Evolutionary conservation across 2,888 invertebrate species (phyloP), one percentile per base, ranked within the genome.

Genomic region (Agrochola macilenta): DNA sequence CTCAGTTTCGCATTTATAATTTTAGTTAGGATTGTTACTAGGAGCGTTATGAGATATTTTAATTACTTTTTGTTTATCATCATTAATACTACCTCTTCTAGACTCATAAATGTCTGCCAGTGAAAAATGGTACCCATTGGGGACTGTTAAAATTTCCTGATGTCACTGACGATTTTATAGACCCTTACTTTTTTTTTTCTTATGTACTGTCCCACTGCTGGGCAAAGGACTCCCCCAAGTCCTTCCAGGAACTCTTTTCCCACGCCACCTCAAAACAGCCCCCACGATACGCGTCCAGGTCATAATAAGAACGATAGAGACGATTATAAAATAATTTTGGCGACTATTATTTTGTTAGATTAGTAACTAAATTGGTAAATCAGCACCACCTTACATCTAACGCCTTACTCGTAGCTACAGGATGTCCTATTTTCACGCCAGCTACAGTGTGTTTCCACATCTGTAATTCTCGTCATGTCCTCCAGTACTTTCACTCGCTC

Each of bases 401-500:
- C n/a, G 11, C 23, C 57, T n/a, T 49, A 14, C 43, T 8, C 12
- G 20, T 35, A 30, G 20, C 52, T 68, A 61, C 57, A 61, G 39
- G 49, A 0, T 70, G 69, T 68, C 0, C 52, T 65, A 72, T 84
- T 81, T 76, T 23, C 17, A 20, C 54, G 60, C 49, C 43, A 78
- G 71, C 58, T 14, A 43, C 69, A 74, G 52, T 30, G 66, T 80
- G 66, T 80, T 81, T 70, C 60, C 69, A 82, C 83, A 89, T 87
- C 84, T 86, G 79, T 76, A 76, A 88, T 90, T 91, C 89, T 72
- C 81, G 85, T 85, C 89, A 85, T 88, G 88, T 89, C 86, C 87
- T 89, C 86, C 90, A 90, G 76, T 84, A 84, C 84, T 84, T 84
- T 84, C 90, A 90, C 90, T 88, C 85, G 88, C 91, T 89, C 83